Evolutionary conservation across 2,888 invertebrate species (phyloP).

Genomic region (Drosophila maculinotata): DNA sequence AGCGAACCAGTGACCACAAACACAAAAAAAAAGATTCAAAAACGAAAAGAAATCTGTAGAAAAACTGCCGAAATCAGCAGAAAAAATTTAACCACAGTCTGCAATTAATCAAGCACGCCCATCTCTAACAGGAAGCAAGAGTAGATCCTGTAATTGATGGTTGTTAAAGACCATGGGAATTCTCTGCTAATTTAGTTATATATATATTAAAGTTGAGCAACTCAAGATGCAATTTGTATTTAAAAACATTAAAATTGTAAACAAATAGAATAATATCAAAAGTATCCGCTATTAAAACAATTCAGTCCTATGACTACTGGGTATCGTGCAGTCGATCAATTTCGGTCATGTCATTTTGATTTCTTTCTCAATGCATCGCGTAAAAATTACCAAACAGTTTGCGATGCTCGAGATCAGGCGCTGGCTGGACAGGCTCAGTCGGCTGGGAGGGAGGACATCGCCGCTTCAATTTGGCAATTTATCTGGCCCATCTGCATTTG

Average conservation of each 20-base stretch:
- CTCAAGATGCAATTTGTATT: too few species aligned
- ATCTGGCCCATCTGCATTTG: constrained; percentile 75
- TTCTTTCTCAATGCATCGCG: constrained; percentile 10
- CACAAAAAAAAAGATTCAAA: background rate
- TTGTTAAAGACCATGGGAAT: constrained; percentile 39
- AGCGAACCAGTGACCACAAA: constrained; percentile 17
- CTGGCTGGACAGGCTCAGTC: constrained; percentile 20
- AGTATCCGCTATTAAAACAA: background rate
- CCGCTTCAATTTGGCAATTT: constrained; percentile 73
- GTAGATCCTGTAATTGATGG: constrained; percentile 23
- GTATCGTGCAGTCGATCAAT: background rate
- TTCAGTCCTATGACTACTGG: background rate
- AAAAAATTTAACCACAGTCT: constrained; percentile 65
- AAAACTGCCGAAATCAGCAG: constrained; percentile 66
- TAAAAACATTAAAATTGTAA: background rate
- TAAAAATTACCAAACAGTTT: constrained; percentile 43
- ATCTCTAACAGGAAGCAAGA: constrained; percentile 31
- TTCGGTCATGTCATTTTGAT: background rate
- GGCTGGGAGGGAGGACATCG: constrained; percentile 19
- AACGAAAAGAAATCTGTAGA: constrained; percentile 26
- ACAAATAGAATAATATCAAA: background rate
- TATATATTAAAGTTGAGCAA: background rate
- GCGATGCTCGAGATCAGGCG: constrained; percentile 15
- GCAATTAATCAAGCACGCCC: constrained; percentile 73
- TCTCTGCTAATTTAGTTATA: constrained; percentile 33